A percentile compares a stretch with the other conserved stretches of the same genome.
phyloP scores from a whole-genome alignment of 2,797 vertebrate genomes.

The Malurus leucopterus region DNA sequence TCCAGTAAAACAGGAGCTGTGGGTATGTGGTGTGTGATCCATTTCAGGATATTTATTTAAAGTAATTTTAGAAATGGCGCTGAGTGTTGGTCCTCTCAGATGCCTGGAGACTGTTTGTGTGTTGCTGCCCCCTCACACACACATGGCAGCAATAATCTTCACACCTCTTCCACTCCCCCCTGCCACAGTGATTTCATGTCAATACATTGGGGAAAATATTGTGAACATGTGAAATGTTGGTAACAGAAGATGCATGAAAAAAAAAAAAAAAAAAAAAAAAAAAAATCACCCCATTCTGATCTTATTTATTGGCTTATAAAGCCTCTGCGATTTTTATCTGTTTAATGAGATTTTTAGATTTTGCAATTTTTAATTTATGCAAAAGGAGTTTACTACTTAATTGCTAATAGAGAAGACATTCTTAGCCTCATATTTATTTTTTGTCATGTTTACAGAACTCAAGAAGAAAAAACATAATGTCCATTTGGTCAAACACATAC shows the following conservation, averaged over 20 bases:
- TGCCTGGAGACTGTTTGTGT: not conserved
- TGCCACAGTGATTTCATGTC: conserved; percentile 4
- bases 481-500: conserved; percentile 25
- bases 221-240: conserved; percentile 14
- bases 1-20: not conserved
- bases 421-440: conserved; percentile 11
- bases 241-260: not conserved
- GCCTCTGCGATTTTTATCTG: conserved; percentile 44
- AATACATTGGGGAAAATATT: conserved; percentile 19
- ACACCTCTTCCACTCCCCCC: not conserved
- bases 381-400: conserved; percentile 54
- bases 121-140: not conserved
- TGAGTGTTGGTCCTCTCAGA: not conserved
- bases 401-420: conserved; percentile 51
- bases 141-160: not conserved
- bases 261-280: not conserved
- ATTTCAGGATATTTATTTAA: not conserved
- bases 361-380: conserved; percentile 60
- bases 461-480: conserved; percentile 28
- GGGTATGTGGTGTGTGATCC: not conserved
- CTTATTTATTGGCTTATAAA: conserved; percentile 28
- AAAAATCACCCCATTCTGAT: not conserved
- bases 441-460: conserved; percentile 54
- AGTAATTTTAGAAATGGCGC: not conserved
- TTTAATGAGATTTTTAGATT: conserved; percentile 56